A percentile compares a stretch with the other conserved stretches of the same genome.
phyloP scores from a whole-genome alignment of 2,797 vertebrate species.

The Pseudochirops cupreus region DNA sequence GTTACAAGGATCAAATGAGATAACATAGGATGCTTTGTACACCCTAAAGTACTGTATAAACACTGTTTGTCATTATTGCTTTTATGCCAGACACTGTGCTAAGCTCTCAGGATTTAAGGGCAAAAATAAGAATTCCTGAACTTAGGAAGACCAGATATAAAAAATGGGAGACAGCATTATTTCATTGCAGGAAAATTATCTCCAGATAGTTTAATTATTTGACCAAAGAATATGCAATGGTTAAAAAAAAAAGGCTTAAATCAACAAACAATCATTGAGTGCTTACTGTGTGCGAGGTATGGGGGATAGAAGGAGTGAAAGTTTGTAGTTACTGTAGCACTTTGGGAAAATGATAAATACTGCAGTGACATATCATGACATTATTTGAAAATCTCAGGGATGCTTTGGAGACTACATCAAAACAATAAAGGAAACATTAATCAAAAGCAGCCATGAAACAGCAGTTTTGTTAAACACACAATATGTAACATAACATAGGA shows the following conservation, averaged over 20 bases:
- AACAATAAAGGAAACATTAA: constrained; percentile 20
- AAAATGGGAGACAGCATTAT: background rate
- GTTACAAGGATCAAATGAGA: background rate
- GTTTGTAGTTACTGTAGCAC: background rate
- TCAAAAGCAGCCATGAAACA: background rate
- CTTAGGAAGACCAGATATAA: background rate
- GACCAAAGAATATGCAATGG: background rate
- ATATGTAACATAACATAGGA: background rate
- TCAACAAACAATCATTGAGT: background rate
- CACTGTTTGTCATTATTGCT: background rate
- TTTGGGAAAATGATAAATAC: background rate
- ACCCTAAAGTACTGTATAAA: background rate
- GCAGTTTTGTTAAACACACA: background rate
- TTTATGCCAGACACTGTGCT: background rate
- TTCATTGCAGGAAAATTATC: background rate
- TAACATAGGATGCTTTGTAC: background rate
- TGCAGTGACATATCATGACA: background rate
- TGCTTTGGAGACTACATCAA: constrained; percentile 7
- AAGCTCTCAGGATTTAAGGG: background rate
- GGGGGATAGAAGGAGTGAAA: background rate
- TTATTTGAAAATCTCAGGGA: background rate
- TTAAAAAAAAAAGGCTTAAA: background rate
- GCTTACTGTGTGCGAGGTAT: background rate
- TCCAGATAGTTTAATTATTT: background rate
- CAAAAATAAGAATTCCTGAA: background rate